Percentiles rank a stretch among this genome's conserved stretches.
These are phyloP conservation scores for Battus philenor DNA, from an alignment of 1,140 invertebrate genomes.

Conservation along the genomic window DNA sequence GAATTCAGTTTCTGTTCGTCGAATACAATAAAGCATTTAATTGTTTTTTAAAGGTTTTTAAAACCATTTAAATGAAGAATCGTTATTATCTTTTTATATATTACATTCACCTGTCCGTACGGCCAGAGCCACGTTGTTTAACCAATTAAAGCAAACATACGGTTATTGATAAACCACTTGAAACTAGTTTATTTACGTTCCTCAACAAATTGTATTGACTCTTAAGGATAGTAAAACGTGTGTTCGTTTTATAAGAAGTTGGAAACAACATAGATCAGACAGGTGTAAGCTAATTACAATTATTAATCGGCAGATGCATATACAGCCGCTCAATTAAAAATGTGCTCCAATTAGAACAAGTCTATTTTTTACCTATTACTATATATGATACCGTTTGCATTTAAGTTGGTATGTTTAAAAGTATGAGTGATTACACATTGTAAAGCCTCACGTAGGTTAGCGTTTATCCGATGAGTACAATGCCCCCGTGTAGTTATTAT, in stretches of 20 bases:
- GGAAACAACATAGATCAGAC: conserved; percentile 19
- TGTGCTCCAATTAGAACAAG: neutral
- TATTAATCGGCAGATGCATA: conserved; percentile 48
- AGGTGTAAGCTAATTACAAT: conserved; percentile 41
- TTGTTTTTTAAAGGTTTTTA: neutral
- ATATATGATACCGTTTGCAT: conserved; percentile 8
- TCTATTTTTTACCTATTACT: conserved; percentile 1
- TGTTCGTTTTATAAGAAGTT: neutral
- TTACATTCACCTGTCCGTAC: conserved; percentile 43
- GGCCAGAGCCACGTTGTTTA: conserved; percentile 24
- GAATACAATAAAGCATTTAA: conserved; percentile 7
- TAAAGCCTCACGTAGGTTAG: conserved; percentile 9
- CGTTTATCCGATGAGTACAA: conserved; percentile 32
- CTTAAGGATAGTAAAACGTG: neutral
- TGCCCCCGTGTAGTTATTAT: conserved; percentile 37
- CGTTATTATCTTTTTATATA: conserved; percentile 33
- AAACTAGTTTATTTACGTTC: conserved; percentile 43
- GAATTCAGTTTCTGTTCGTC: conserved; percentile 1
- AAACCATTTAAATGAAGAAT: conserved; percentile 7
- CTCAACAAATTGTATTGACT: neutral
- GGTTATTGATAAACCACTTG: conserved; percentile 44
- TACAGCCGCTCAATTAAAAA: conserved; percentile 24
- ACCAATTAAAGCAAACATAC: conserved; percentile 42
- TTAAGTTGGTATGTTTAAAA: neutral
- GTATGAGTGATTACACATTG: conserved; percentile 6